Evolutionary conservation across 2,888 invertebrate genomes (phyloP).

Genomic region (Lomographa bimaculata): DNA sequence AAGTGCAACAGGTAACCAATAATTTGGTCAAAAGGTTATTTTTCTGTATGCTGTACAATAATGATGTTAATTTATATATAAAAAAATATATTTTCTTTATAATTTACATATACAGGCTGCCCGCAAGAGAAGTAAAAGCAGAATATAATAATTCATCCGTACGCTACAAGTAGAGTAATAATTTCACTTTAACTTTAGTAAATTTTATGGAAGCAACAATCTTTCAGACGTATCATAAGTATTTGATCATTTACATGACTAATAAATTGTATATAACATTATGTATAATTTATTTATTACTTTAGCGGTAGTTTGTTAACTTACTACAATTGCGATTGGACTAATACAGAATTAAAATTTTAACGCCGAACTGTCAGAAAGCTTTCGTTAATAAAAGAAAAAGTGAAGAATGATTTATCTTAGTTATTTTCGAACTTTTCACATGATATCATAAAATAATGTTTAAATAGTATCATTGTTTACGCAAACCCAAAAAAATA

Average conservation of each 20-base stretch:
- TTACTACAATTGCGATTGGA: conserved; percentile 58
- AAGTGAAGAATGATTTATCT: too few species aligned
- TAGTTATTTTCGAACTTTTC: too few species aligned
- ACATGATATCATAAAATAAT: too few species aligned
- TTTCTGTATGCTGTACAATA: too few species aligned
- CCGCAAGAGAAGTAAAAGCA: conserved; percentile 46
- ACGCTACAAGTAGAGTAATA: conserved; percentile 53
- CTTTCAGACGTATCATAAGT: conserved; percentile 73
- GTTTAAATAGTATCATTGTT: too few species aligned
- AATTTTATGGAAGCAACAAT: conserved; percentile 77
- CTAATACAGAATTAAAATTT: too few species aligned
- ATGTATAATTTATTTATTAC: conserved; percentile 73
- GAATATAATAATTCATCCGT: conserved; percentile 41
- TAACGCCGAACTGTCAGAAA: too few species aligned
- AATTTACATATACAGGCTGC: conserved; percentile 37
- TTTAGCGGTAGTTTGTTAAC: conserved; percentile 67
- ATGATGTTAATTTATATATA: conserved; percentile 20
- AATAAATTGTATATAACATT: conserved; percentile 76
- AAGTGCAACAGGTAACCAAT: too few species aligned
- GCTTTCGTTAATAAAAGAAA: too few species aligned
- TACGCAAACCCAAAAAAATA: too few species aligned
- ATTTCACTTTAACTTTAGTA: conserved; percentile 59
- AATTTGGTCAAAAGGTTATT: too few species aligned
- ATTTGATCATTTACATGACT: conserved; percentile 64
- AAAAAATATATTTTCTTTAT: conserved; percentile 8